Percentiles rank a stretch among this genome's conserved stretches.
phyloP scores from a whole-genome alignment of 2,113 vertebrate species.

The Gadus chalcogrammus region DNA sequence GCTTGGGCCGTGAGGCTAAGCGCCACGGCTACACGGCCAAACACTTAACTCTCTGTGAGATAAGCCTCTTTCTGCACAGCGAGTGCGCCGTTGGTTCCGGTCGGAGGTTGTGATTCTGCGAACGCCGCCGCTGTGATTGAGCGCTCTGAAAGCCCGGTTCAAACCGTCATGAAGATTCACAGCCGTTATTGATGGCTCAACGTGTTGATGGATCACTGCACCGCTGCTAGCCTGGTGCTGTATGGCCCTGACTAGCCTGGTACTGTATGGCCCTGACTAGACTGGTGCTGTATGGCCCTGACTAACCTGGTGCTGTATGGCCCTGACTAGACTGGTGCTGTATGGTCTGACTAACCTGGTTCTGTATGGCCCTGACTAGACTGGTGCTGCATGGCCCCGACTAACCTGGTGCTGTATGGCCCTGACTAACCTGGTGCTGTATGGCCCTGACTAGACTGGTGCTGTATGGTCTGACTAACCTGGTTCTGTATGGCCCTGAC shows the following conservation, averaged over 20 bases:
- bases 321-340: too few species aligned
- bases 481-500: too few species aligned
- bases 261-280: conserved; percentile 16
- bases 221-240: background rate
- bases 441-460: conserved; percentile 23
- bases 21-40: conserved; percentile 11
- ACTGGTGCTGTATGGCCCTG: conserved; percentile 11
- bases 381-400: too few species aligned
- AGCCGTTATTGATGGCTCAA: background rate
- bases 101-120: conserved; percentile 19
- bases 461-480: conserved; percentile 14
- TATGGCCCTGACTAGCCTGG: conserved; percentile 24
- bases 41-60: conserved; percentile 34
- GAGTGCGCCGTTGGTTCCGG: conserved; percentile 22
- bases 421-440: background rate
- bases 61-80: conserved; percentile 57
- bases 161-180: background rate
- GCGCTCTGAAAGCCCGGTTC: background rate
- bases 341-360: background rate
- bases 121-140: background rate
- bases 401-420: too few species aligned
- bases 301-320: conserved; percentile 27
- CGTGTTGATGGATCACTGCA: background rate
- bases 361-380: too few species aligned
- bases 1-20: conserved; percentile 40